Evolutionary conservation across 23 tunicate genomes (phyloP).

Genomic region (Diplosoma virens): DNA sequence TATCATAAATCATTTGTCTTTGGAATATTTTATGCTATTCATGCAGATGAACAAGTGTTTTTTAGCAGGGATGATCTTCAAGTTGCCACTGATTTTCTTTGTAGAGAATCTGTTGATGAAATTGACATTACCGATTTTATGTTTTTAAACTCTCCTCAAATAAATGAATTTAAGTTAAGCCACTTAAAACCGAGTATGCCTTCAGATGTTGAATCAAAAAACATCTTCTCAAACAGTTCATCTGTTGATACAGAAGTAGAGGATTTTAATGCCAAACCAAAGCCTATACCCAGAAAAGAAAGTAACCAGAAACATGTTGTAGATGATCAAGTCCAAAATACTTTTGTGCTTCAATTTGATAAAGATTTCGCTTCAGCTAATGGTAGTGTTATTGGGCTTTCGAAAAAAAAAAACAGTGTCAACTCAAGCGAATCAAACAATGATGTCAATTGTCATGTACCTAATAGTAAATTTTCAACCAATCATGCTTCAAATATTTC

Average conservation of each 20-base stretch:
- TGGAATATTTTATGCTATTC: slow-evolving; percentile 48
- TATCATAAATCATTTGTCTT: slow-evolving; percentile 53
- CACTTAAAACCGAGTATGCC: background rate
- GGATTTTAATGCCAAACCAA: too few relatives aligned
- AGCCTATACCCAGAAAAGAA: background rate
- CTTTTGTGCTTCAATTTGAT: too few relatives aligned
- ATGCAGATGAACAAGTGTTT: background rate
- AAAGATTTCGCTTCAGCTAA: too few relatives aligned
- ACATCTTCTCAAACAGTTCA: too few relatives aligned
- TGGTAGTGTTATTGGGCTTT: too few relatives aligned
- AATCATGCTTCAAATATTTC: too few relatives aligned
- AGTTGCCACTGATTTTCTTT: slow-evolving; percentile 56
- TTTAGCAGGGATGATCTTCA: slow-evolving; percentile 67
- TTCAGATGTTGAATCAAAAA: background rate
- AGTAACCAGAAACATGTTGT: background rate
- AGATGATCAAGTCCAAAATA: background rate
- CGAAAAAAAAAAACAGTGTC: too few relatives aligned
- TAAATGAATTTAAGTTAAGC: slow-evolving; percentile 40
- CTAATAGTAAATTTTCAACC: too few relatives aligned
- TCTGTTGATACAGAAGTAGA: too few relatives aligned
- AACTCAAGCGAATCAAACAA: too few relatives aligned
- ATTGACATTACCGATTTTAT: slow-evolving; percentile 88
- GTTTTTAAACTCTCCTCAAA: slow-evolving; percentile 73
- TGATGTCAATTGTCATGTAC: too few relatives aligned
- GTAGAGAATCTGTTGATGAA: slow-evolving; percentile 77